Evolutionary conservation across 2,888 invertebrate species (phyloP), one percentile per base, ranked within the genome.

Genomic region (Autographa pulchrina): DNA sequence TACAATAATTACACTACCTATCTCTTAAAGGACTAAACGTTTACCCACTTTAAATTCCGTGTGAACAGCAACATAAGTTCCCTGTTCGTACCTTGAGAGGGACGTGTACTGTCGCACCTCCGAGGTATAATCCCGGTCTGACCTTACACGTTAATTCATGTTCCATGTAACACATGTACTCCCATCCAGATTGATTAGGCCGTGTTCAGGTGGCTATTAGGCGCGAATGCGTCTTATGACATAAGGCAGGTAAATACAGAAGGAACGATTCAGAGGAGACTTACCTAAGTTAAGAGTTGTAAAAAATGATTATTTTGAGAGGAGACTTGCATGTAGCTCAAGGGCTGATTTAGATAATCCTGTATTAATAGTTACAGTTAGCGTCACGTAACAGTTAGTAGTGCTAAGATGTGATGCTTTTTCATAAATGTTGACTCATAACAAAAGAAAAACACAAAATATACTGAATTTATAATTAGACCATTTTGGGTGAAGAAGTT

Each of bases 191-290:
- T 79, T 81, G 82, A 87, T 87, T 83, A 81, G 75, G 62, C 66
- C 74, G 68, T 78, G 78, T 80, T 76, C 83, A 83, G 82, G 79
- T 75, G 70, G 72, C 72, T 78, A 80, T 81, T 81, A 81, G 79
- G 41, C 52, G 41, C 59, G 31, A 38, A 58, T 68, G 65, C 31
- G 62, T 77, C 38, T 71, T 63, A 63, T 54, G 54, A 41, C 18
- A 9, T 35, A 41, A n/a, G 6, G 41, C 16, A 77, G 38, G 58
- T 38, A 32, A 20, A 20, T 0, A 5, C 68, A 78, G 68, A 77
- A 72, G 68, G 11, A 54, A 18, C 18, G 8, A 8, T 52, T 7
- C n/a, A n/a, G n/a, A 18, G 18, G 2, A 48, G 16, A 52, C 16
- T 32, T 32, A 32, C 3, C 32, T 32, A 32, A 32, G 32, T 32